phyloP scores from a whole-genome alignment of 2,113 vertebrate species.

The Cynoglossus semilaevis region DNA sequence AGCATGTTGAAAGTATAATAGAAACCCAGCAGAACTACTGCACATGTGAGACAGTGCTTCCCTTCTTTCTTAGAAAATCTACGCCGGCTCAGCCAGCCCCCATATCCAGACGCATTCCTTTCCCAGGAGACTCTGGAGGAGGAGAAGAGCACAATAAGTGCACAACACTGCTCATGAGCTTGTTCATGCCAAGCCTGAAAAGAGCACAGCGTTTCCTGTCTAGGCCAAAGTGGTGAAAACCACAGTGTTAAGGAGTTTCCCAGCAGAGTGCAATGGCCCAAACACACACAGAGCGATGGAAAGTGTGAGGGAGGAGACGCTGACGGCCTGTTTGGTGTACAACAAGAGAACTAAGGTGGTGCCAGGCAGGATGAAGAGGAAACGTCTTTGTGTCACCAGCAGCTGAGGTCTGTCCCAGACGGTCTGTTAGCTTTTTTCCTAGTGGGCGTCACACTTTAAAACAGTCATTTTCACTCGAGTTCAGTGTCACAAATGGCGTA shows the following conservation, averaged over 20 bases:
- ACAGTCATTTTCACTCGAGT: slow-evolving; percentile 46
- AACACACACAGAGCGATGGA: slow-evolving; percentile 1
- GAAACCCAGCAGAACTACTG: slow-evolving; percentile 17
- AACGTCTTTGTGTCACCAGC: slow-evolving; percentile 23
- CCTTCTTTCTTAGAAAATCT: slow-evolving; percentile 40
- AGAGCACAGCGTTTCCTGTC: slow-evolving; percentile 54
- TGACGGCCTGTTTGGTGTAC: slow-evolving; percentile 39
- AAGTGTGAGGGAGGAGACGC: slow-evolving; percentile 19
- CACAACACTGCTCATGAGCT: slow-evolving; percentile 33
- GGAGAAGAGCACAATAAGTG: slow-evolving; percentile 32
- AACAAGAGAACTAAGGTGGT: slow-evolving; percentile 34
- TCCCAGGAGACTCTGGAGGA: slow-evolving; percentile 31
- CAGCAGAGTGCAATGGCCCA: slow-evolving; percentile 24
- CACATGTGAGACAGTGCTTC: slow-evolving; percentile 29
- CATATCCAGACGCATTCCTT: slow-evolving; percentile 56
- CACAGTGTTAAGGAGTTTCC: slow-evolving; percentile 44
- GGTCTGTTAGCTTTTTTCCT: slow-evolving; percentile 42
- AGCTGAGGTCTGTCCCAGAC: slow-evolving; percentile 39
- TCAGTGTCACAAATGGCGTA: slow-evolving; percentile 59
- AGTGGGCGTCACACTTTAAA: slow-evolving; percentile 40
- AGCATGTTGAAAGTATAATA: slow-evolving; percentile 29
- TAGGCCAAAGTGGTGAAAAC: slow-evolving; percentile 27
- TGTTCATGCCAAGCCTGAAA: slow-evolving; percentile 38
- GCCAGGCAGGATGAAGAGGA: slow-evolving; percentile 28
- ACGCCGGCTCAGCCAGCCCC: slow-evolving; percentile 8